These are phyloP conservation scores for Sebastiscus albofasciatus DNA, from an alignment of 2,797 vertebrate genomes.

Conservation along the genomic window DNA sequence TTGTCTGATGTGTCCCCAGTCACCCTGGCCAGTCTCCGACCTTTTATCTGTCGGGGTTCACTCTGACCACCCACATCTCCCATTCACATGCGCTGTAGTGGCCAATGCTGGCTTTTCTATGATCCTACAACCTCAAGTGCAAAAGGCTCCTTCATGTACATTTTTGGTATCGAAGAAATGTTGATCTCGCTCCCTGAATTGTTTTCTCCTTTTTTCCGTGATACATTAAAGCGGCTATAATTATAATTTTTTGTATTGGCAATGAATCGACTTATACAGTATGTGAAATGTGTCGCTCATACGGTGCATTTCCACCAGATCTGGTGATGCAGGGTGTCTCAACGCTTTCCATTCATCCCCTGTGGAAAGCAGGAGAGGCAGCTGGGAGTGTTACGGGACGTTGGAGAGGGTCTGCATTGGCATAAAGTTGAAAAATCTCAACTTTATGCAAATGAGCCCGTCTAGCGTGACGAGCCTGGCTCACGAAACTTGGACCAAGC, in stretches of 20 bases:
- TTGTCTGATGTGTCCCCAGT: neutral
- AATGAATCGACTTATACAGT: no score
- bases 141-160: neutral
- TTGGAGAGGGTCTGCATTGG: no score
- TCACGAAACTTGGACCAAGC: no score
- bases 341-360: no score
- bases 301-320: no score
- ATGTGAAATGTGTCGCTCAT: neutral
- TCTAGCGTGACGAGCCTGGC: no score
- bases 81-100: neutral
- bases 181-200: neutral
- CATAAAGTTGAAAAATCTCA: no score
- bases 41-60: neutral
- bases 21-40: neutral
- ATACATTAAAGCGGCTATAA: neutral
- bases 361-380: no score
- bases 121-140: neutral
- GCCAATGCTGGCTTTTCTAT: neutral
- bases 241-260: neutral
- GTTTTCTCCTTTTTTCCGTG: neutral
- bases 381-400: no score
- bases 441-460: no score
- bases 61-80: conserved; percentile 32
- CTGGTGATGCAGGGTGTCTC: no score
- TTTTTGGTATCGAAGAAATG: neutral